phyloP scores from a whole-genome alignment of 2,797 vertebrate genomes.

The Avahi laniger region DNA sequence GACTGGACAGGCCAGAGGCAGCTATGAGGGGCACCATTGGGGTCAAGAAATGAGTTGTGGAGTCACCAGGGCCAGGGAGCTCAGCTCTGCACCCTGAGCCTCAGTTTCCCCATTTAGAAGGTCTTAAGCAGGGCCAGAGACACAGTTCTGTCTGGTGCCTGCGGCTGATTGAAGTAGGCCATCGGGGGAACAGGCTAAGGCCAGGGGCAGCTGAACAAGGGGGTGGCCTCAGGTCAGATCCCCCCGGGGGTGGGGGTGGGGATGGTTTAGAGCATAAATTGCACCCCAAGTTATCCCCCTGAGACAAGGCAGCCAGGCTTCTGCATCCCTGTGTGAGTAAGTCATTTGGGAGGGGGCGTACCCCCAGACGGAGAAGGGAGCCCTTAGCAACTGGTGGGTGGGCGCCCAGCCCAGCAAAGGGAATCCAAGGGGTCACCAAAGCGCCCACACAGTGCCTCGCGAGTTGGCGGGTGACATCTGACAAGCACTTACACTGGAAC shows the following conservation, averaged over 20 bases:
- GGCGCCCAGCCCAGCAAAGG: not conserved
- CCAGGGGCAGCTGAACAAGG: not conserved
- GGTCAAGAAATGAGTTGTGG: not conserved
- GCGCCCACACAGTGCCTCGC: accelerated
- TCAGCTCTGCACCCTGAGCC: not conserved
- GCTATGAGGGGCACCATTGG: not conserved
- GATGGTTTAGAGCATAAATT: accelerated
- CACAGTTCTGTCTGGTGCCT: not conserved
- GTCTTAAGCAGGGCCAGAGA: not conserved
- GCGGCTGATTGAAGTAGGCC: no score
- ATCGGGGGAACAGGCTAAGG: not conserved
- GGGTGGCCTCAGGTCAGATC: not conserved
- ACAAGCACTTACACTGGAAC: not conserved
- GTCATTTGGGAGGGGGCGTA: not conserved
- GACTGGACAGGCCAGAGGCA: not conserved
- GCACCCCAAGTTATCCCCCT: not conserved
- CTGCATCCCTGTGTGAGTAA: not conserved
- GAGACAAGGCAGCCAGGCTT: not conserved
- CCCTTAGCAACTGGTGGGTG: not conserved
- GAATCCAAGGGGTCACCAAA: not conserved
- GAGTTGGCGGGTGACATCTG: not conserved
- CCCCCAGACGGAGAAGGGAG: not conserved
- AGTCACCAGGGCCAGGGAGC: not conserved
- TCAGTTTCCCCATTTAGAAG: not conserved
- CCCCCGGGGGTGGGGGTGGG: not conserved